Evolutionary conservation across 2,888 invertebrate genomes (phyloP).

Genomic region (Yponomeuta plumbellus): DNA sequence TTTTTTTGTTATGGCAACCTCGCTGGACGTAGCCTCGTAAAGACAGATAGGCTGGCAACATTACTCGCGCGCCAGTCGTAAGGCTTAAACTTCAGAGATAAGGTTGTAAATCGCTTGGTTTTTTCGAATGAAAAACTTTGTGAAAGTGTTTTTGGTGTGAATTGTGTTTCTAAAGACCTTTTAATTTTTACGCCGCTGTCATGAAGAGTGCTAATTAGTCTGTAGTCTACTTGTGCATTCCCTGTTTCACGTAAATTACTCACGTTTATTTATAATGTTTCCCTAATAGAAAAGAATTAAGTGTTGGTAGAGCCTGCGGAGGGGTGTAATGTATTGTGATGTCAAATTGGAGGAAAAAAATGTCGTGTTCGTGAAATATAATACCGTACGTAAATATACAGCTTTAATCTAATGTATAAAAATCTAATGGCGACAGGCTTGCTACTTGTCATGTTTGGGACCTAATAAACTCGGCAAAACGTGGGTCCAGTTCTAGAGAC

Average conservation of each 20-base stretch:
- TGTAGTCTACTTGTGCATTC: neutral
- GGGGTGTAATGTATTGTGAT: neutral
- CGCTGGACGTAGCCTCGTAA: neutral
- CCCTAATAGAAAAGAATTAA: neutral
- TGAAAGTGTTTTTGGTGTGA: slow-evolving; percentile 1
- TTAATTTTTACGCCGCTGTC: slow-evolving; percentile 8
- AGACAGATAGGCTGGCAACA: neutral
- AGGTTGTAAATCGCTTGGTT: neutral
- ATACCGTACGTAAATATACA: too few relatives aligned
- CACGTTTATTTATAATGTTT: neutral
- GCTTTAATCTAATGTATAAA: too few relatives aligned
- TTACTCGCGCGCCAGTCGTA: neutral
- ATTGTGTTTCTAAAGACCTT: slow-evolving; percentile 9
- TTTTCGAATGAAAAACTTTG: neutral
- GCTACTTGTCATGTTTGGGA: too few relatives aligned
- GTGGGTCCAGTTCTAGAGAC: too few relatives aligned
- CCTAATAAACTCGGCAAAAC: too few relatives aligned
- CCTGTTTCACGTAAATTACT: neutral
- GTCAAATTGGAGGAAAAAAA: neutral
- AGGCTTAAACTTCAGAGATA: neutral
- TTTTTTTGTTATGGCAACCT: neutral
- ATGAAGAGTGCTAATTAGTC: slow-evolving; percentile 2
- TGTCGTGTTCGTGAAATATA: neutral
- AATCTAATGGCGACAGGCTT: too few relatives aligned
- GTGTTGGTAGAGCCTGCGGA: neutral